Base-by-base conservation (phyloP, 2,888 invertebrate genomes). In the Andrena fulva region DNA sequence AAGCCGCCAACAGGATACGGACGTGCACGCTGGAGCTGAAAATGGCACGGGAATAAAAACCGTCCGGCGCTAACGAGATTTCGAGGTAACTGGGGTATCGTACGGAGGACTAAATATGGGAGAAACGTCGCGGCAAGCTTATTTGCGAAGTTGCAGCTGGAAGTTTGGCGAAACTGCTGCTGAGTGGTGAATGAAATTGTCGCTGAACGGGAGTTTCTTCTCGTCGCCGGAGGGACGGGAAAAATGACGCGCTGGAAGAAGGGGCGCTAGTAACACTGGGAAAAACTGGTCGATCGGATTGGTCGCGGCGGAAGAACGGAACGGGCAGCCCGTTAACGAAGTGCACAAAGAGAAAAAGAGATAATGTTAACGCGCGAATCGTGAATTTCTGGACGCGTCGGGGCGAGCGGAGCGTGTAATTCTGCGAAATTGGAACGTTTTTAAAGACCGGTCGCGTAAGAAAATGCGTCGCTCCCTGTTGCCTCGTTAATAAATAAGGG, bases 221-320 rank as follows among this genome's bases (percentile, higher is more conserved):
- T 12, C 31, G 20, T 24, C 20, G 31, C 31, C 8, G 2, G 35
- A 54, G 10, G 31, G 59, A 5, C 4, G 33, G 35, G 35, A 42
- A 59, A 42, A 59, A 56, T 56, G 35, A 35, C 12, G 2, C 24
- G 68, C 16, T 2, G 29, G 4, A 31, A 29, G 27, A 31, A 31
- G 12, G 33, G 1, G 33, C 12, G 50, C 12, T 12, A 33, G 62
- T 1, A 52, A 52, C n/a, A n/a, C 8, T 33, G 27, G 29, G 48
- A 31, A 12, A 29, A 42, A 35, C 8, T 24, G 24, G 35, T 64
- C 70, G 62, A 56, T 59, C 70, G 77, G 69, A 64, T 71, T 67
- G 54, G 66, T 72, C 67, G 62, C 31, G 60, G 62, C 29, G 35
- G 42, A 42, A 42, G 42, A 42, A 16, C 42, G 42, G 16, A 5